Conservation (phyloP, 2,797 vertebrate genomes). For the Mus spretus region DNA sequence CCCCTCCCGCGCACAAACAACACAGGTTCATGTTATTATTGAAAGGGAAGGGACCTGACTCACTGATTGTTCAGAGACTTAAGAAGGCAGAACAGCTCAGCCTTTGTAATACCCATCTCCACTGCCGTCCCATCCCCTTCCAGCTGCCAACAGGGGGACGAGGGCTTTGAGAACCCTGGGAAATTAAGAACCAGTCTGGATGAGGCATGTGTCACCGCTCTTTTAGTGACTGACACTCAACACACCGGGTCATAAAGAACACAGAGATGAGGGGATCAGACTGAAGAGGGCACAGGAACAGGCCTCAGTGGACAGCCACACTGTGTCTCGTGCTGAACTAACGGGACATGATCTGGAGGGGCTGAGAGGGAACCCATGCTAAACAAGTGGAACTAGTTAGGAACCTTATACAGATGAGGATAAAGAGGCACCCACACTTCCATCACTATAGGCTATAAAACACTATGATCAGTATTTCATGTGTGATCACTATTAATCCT, state of each 20-base stretch:
- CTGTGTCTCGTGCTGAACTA: background rate
- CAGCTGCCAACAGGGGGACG: background rate
- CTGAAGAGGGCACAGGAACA: background rate
- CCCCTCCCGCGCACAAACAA: background rate
- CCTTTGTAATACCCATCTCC: background rate
- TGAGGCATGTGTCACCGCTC: background rate
- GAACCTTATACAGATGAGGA: background rate
- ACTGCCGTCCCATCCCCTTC: background rate
- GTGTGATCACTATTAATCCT: background rate
- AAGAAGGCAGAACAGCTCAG: background rate
- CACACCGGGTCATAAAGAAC: background rate
- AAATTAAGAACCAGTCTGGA: background rate
- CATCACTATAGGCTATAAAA: background rate
- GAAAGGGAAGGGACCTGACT: background rate
- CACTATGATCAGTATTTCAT: background rate
- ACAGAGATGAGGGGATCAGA: background rate
- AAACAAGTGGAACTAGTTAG: background rate
- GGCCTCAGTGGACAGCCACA: background rate
- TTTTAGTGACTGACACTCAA: background rate
- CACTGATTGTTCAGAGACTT: background rate
- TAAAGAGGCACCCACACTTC: background rate
- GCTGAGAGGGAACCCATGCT: background rate
- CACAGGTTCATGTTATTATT: background rate
- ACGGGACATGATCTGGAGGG: background rate
- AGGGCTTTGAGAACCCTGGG: background rate